A percentile compares a stretch with the other conserved stretches of the same genome.
These are phyloP conservation scores for Andrena fulva DNA, from an alignment of 2,888 invertebrate species.

Conservation along the genomic window DNA sequence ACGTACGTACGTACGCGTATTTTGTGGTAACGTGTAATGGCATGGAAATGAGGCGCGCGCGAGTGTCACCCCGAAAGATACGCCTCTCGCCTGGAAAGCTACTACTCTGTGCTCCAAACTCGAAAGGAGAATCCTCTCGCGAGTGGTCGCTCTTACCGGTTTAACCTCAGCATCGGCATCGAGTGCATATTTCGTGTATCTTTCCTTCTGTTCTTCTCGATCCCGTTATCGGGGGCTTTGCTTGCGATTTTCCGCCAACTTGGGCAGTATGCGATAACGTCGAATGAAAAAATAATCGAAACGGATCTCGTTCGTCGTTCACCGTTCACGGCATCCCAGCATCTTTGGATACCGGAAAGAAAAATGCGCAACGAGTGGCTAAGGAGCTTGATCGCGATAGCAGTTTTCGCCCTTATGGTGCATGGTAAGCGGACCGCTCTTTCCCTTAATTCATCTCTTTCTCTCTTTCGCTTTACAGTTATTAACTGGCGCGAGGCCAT, in stretches of 20 bases:
- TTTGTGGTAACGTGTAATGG: slow-evolving; percentile 50
- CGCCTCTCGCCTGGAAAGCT: slow-evolving; percentile 56
- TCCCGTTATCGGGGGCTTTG: slow-evolving; percentile 1
- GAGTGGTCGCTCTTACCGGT: slow-evolving; percentile 46
- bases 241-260: not conserved
- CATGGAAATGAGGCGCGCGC: slow-evolving; percentile 59
- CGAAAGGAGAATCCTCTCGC: slow-evolving; percentile 53
- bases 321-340: slow-evolving; percentile 30
- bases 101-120: slow-evolving; percentile 44
- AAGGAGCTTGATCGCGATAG: slow-evolving; percentile 63
- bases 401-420: slow-evolving; percentile 65
- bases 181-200: not conserved
- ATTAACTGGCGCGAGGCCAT: not conserved
- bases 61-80: slow-evolving; percentile 55
- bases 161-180: slow-evolving; percentile 35
- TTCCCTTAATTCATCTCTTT: not conserved
- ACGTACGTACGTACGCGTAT: slow-evolving; percentile 42
- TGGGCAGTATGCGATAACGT: slow-evolving; percentile 28
- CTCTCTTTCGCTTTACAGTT: not conserved
- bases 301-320: slow-evolving; percentile 38
- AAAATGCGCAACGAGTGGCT: slow-evolving; percentile 64
- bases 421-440: slow-evolving; percentile 56
- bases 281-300: not conserved
- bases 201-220: not conserved
- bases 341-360: slow-evolving; percentile 41